Conservation (phyloP, 2,113 vertebrate genomes). For the Protobothrops flavoviridis region DNA sequence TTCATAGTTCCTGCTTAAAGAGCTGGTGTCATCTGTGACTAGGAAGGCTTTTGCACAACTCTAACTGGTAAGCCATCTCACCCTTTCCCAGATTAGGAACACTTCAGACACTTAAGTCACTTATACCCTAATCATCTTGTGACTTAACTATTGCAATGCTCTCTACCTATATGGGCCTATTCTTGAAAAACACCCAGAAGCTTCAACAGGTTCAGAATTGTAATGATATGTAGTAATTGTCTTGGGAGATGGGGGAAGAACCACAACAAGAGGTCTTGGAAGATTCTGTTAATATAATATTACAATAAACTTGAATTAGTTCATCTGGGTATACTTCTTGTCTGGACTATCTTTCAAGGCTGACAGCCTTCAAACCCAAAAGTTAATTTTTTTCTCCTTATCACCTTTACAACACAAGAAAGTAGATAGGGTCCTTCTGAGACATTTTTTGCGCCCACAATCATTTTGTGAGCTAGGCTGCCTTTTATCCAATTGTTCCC, state of each 20-base stretch:
- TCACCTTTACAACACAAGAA: background rate
- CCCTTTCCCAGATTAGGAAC: background rate
- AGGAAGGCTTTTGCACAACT: background rate
- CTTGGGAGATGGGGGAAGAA: background rate
- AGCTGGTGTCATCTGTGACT: background rate
- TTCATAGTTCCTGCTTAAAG: background rate
- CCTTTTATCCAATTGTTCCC: too few relatives aligned
- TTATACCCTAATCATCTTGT: background rate
- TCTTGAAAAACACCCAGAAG: background rate
- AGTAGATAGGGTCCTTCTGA: background rate
- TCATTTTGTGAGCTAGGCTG: too few relatives aligned
- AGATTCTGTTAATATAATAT: background rate
- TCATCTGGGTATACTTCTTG: background rate
- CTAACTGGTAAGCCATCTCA: background rate
- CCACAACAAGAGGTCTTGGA: background rate
- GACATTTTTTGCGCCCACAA: background rate
- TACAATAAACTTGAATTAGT: background rate
- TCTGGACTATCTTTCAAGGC: background rate
- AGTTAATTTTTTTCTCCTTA: background rate
- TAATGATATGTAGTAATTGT: background rate
- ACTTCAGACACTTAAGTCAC: background rate
- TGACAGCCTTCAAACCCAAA: background rate
- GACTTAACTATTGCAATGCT: background rate
- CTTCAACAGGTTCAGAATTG: background rate
- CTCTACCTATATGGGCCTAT: background rate